These are phyloP conservation scores for Sitodiplosis mosellana DNA, from an alignment of 1,140 invertebrate genomes.

Conservation along the genomic window DNA sequence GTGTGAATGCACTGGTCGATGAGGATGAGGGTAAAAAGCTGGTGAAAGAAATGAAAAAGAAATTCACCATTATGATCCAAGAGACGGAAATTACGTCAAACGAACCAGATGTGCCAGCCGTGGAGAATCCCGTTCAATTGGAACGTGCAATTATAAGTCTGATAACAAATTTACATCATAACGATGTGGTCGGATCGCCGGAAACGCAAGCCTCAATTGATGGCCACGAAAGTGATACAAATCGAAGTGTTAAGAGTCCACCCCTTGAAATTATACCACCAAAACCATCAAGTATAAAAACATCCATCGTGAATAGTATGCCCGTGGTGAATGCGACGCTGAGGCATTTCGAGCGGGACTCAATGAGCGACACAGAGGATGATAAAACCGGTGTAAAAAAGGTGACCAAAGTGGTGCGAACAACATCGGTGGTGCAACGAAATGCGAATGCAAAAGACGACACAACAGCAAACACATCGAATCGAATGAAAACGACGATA, in stretches of 20 bases:
- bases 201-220: conserved; percentile 8
- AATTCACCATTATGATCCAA: conserved; percentile 41
- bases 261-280: conserved; percentile 30
- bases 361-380: conserved; percentile 5
- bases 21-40: conserved; percentile 47
- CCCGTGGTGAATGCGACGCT: not conserved
- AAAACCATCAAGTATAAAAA: conserved; percentile 27
- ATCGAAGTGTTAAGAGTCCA: conserved; percentile 13
- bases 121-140: conserved; percentile 43
- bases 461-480: not conserved
- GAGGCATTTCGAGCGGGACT: conserved; percentile 15
- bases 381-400: not conserved
- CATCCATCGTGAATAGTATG: conserved; percentile 29
- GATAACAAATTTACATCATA: conserved; percentile 34
- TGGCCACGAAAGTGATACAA: conserved; percentile 14
- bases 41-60: conserved; percentile 50
- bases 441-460: not conserved
- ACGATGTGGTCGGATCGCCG: conserved; percentile 12
- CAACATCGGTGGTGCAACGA: not conserved
- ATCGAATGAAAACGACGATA: no score
- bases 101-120: conserved; percentile 29
- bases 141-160: conserved; percentile 45
- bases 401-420: not conserved
- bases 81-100: conserved; percentile 20
- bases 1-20: conserved; percentile 59